These are phyloP conservation scores for Epinotia demarniana DNA, from an alignment of 2,888 invertebrate species.

Conservation along the genomic window DNA sequence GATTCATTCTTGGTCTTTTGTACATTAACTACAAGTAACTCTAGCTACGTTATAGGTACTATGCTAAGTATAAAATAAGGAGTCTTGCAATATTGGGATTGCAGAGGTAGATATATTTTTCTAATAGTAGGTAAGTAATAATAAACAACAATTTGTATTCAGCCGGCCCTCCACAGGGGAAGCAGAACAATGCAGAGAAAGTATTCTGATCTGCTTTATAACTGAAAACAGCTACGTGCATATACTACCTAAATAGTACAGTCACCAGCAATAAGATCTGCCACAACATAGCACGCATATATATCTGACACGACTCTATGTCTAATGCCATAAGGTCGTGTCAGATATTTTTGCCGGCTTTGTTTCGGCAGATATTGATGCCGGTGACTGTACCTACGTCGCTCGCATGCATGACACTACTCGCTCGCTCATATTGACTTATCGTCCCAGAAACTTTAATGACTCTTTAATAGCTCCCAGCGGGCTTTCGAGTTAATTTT, in stretches of 20 bases:
- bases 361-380: no score
- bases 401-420: constrained; percentile 50
- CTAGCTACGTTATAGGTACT: no score
- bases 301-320: no score
- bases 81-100: constrained; percentile 4
- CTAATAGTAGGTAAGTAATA: constrained; percentile 26
- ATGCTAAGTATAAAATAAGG: not conserved
- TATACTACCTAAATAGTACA: constrained; percentile 12
- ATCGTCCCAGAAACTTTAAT: constrained; percentile 57
- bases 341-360: no score
- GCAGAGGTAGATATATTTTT: constrained; percentile 10
- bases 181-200: constrained; percentile 52
- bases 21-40: not conserved
- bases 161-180: constrained; percentile 46
- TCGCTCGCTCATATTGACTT: constrained; percentile 51
- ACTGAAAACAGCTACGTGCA: constrained; percentile 53
- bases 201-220: constrained; percentile 52
- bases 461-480: constrained; percentile 68
- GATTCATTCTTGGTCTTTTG: constrained; percentile 28
- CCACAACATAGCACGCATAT: no score
- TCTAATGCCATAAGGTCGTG: no score
- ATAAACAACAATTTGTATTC: constrained; percentile 51
- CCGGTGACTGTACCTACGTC: constrained; percentile 34
- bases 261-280: no score
- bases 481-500: constrained; percentile 60